Evolutionary conservation across 1,140 invertebrate genomes (phyloP).

Genomic region (Oryzaephilus surinamensis): DNA sequence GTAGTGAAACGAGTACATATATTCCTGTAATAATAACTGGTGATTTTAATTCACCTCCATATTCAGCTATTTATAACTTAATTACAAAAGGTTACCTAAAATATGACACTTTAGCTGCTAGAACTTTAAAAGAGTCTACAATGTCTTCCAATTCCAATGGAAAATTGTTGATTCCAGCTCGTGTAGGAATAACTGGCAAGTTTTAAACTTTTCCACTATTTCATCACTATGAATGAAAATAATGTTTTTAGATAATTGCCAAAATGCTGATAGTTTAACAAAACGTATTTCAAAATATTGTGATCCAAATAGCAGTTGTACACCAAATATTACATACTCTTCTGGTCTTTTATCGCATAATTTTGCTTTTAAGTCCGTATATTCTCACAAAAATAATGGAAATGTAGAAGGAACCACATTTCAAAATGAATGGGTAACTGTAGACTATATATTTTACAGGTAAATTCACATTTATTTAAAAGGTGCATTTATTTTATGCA

Average conservation of each 20-base stretch:
- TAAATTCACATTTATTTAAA: constrained; percentile 25
- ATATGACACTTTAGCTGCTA: constrained; percentile 40
- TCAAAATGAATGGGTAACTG: constrained; percentile 65
- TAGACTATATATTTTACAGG: constrained; percentile 74
- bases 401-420: constrained; percentile 54
- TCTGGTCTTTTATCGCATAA: constrained; percentile 42
- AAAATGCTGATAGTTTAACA: constrained; percentile 45
- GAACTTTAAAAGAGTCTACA: constrained; percentile 21
- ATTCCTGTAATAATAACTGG: constrained; percentile 76
- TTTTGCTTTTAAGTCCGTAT: constrained; percentile 46
- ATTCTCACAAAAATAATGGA: constrained; percentile 35
- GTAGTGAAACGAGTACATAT: constrained; percentile 7
- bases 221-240: not conserved
- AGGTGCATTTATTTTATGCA: too few species aligned
- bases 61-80: constrained; percentile 61
- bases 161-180: constrained; percentile 1
- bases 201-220: not conserved
- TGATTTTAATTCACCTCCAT: constrained; percentile 76
- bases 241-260: constrained; percentile 46
- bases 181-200: not conserved
- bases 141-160: not conserved
- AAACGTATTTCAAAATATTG: constrained; percentile 29
- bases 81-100: constrained; percentile 54
- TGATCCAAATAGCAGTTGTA: too few species aligned
- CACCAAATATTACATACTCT: too few species aligned